A percentile compares a stretch with the other conserved stretches of the same genome.
phyloP scores from a whole-genome alignment of 2,113 vertebrate species.

The Ailuropoda melanoleuca region DNA sequence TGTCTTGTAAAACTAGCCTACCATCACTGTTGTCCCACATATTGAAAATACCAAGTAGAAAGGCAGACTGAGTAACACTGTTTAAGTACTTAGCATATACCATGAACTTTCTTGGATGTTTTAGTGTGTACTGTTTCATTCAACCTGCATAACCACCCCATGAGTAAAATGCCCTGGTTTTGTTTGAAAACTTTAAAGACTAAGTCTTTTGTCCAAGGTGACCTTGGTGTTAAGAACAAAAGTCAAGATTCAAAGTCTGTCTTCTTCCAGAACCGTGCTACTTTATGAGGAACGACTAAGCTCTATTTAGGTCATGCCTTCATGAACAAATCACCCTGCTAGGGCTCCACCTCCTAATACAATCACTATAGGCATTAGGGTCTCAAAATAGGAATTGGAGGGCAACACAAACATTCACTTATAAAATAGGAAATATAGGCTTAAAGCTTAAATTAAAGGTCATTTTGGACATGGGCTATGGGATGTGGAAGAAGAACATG shows the following conservation, averaged over 20 bases:
- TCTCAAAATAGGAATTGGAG: not conserved
- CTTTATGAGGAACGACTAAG: not conserved
- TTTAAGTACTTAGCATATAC: not conserved
- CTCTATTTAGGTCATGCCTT: not conserved
- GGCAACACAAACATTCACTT: not conserved
- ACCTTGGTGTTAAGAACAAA: not conserved
- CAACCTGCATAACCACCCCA: not conserved
- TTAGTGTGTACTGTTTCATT: not conserved
- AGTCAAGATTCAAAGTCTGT: not conserved
- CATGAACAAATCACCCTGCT: not conserved
- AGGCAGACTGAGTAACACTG: not conserved
- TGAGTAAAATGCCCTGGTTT: not conserved
- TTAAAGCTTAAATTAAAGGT: not conserved
- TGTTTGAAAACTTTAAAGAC: not conserved
- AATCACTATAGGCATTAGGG: not conserved
- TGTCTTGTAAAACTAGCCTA: not conserved
- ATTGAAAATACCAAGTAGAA: not conserved
- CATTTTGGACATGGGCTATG: not conserved
- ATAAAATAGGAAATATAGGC: not conserved
- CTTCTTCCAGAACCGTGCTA: not conserved
- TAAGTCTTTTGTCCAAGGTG: not conserved
- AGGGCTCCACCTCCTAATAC: not conserved
- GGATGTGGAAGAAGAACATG: not conserved
- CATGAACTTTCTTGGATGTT: not conserved
- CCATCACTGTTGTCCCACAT: not conserved